Evolutionary conservation across 2,797 vertebrate genomes (phyloP), one percentile per base, ranked within the genome.

Genomic region (Cetoscarus ocellatus): DNA sequence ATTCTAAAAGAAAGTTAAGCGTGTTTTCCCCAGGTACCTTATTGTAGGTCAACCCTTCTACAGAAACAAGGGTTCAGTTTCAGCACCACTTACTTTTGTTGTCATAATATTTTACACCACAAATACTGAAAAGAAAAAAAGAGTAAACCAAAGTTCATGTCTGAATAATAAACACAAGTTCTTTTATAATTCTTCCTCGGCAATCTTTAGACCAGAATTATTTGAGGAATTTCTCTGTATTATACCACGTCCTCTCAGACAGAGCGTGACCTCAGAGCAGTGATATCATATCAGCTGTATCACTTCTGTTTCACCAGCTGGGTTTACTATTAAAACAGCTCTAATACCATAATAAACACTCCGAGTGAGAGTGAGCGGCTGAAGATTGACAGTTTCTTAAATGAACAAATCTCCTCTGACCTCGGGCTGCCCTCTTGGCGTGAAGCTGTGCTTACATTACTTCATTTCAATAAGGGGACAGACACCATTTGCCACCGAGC

Each of bases 371-470:
- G 55, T 10, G 50, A 77, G 56, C 53, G 57, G 73, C 70, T 64
- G 48, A 72, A 79, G 82, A 86, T 52, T 75, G 86, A 84, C 83
- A 82, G 74, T 66, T 88, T 79, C 65, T 83, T 52, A 83, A 85
- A 87, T 70, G 80, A 85, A 45, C 71, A 70, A 72, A 76, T 70
- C 79, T 63, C 63, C 19, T 40, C 74, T 61, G 71, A 80, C 83
- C 82, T 80, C 67, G 27, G 73, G 73, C 82, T 84, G 83, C 48
- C 82, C 72, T 76, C 80, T 75, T 66, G n/a, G 19, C 51, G 57
- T 73, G 73, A 83, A 61, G 57, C 78, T 78, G 58, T 77, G 76
- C 75, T 70, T 77, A 84, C 61, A 71, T 78, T 47, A 79, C 75
- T 67, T 85, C 61, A 86, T 86, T 80, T 82, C 65, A 79, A 54